A percentile compares a stretch with the other conserved stretches of the same genome.
Conservation (phyloP, 2,797 vertebrate genomes). For the Arctocebus calabarensis region DNA sequence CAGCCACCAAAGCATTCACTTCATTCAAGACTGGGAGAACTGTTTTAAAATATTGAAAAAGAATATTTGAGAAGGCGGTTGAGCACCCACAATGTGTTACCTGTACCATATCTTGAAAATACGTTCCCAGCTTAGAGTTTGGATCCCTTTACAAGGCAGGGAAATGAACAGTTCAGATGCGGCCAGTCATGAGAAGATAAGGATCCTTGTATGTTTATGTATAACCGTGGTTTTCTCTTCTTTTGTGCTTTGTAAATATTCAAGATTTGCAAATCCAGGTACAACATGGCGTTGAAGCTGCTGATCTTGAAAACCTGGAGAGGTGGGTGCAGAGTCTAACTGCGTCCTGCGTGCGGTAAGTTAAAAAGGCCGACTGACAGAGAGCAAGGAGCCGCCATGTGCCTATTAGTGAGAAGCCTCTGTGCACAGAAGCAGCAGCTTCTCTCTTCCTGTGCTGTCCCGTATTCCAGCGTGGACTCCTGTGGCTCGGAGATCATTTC, state of each 20-base stretch:
- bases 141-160: constrained; percentile 19
- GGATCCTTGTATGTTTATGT: background rate
- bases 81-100: constrained; percentile 13
- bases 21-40: constrained; percentile 56
- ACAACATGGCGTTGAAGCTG: background rate
- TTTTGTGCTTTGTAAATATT: constrained; percentile 55
- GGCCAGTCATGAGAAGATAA: constrained; percentile 31
- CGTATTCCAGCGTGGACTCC: background rate
- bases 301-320: constrained; percentile 61
- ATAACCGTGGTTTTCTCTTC: background rate
- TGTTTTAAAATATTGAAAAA: constrained; percentile 66
- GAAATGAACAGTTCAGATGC: background rate
- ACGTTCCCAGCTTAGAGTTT: constrained; percentile 4
- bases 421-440: background rate
- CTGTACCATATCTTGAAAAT: constrained; percentile 16
- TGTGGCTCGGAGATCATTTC: constrained; percentile 58
- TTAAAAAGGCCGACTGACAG: background rate
- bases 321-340: background rate
- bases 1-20: constrained; percentile 61
- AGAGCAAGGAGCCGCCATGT: background rate
- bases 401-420: background rate
- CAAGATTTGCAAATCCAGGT: constrained; percentile 51
- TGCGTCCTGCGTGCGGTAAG: constrained; percentile 28
- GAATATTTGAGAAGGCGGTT: constrained; percentile 16
- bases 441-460: background rate